Conservation (phyloP, 2,113 vertebrate species). For the Lipophrys pholis region DNA sequence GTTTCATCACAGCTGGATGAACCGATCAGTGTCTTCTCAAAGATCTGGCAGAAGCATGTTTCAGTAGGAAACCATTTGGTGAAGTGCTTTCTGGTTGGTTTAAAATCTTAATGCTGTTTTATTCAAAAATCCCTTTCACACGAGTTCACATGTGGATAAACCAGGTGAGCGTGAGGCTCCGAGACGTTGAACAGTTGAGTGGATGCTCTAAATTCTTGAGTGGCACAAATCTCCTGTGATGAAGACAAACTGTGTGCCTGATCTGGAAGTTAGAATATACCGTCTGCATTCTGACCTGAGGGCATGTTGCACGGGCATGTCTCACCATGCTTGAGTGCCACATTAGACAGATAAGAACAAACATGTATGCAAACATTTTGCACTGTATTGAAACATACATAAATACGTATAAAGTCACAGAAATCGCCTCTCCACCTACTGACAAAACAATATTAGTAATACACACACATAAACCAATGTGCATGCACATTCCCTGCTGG, state of each 20-base stretch:
- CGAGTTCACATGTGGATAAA: neutral
- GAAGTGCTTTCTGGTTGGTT: constrained; percentile 18
- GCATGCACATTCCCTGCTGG: constrained; percentile 50
- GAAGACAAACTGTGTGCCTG: constrained; percentile 23
- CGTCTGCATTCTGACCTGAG: constrained; percentile 10
- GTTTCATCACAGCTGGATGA: no score
- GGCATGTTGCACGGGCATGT: constrained; percentile 19
- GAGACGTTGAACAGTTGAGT: constrained; percentile 9
- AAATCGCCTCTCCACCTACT: neutral
- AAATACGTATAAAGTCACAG: neutral
- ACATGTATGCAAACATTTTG: constrained; percentile 5
- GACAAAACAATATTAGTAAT: constrained; percentile 11
- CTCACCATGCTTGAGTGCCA: neutral
- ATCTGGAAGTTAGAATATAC: neutral
- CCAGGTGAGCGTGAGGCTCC: constrained; percentile 3
- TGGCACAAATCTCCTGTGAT: constrained; percentile 48
- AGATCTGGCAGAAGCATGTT: no score
- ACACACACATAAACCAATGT: constrained; percentile 31
- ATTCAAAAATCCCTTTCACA: constrained; percentile 17
- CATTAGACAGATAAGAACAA: neutral
- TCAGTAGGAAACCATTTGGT: neutral
- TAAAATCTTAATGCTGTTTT: constrained; percentile 12
- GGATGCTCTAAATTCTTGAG: constrained; percentile 56
- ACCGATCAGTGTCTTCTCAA: no score
- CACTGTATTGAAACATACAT: neutral